phyloP scores from a whole-genome alignment of 2,113 vertebrate genomes.

The Eleginops maclovinus region DNA sequence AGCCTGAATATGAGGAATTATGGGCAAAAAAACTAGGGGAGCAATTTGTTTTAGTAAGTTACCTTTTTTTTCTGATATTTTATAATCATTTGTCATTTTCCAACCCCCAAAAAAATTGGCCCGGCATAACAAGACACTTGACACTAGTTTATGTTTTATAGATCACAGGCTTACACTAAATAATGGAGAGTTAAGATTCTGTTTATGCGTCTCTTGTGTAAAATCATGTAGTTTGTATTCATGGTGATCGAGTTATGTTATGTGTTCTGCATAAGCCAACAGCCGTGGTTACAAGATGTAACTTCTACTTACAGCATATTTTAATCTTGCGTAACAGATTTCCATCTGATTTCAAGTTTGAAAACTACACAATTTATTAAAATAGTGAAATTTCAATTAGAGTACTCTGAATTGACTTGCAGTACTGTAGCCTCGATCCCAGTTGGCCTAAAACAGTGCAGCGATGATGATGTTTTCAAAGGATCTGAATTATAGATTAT shows the following conservation, averaged over 20 bases:
- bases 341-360: neutral
- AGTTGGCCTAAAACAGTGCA: conserved; percentile 61
- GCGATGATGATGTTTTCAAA: conserved; percentile 61
- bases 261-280: neutral
- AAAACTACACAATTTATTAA: conserved; percentile 4
- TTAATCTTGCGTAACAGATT: neutral
- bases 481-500: conserved; percentile 76
- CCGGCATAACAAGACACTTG: no score
- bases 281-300: neutral
- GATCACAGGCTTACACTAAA: neutral
- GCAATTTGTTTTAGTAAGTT: neutral
- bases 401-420: conserved; percentile 51
- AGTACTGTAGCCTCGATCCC: conserved; percentile 59
- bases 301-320: neutral
- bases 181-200: neutral
- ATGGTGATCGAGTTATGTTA: neutral
- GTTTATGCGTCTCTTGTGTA: neutral
- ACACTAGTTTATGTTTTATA: neutral
- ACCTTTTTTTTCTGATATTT: neutral
- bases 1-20: neutral
- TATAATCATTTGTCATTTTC: neutral
- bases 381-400: conserved; percentile 2
- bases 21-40: no score
- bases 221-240: neutral
- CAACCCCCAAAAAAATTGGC: neutral